phyloP scores from a whole-genome alignment of 2,888 invertebrate genomes.

The Papilio demoleus region DNA sequence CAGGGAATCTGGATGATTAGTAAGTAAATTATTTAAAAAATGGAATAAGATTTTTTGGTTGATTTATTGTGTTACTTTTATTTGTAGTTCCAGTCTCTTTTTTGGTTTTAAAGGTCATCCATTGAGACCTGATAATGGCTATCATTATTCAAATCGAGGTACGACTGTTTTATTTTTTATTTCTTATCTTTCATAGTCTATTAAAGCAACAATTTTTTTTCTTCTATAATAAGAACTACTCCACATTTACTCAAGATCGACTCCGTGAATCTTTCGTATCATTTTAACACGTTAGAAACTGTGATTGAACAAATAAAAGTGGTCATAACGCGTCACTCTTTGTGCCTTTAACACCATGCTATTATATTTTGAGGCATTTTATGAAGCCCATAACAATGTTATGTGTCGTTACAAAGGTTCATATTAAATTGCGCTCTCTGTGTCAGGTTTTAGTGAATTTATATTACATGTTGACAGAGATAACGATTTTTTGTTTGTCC shows the following conservation, averaged over 20 bases:
- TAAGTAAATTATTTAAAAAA: background rate
- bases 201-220: too few species aligned
- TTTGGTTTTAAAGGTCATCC: too few species aligned
- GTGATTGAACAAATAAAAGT: conserved; percentile 29
- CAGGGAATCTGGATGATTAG: background rate
- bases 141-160: too few species aligned
- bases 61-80: too few species aligned
- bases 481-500: background rate
- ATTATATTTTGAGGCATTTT: conserved; percentile 34
- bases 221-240: background rate
- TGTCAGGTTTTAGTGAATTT: conserved; percentile 15
- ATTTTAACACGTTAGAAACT: conserved; percentile 17
- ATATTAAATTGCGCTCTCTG: conserved; percentile 21
- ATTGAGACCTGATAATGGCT: too few species aligned
- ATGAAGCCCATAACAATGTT: conserved; percentile 32
- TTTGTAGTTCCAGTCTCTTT: too few species aligned
- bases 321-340: conserved; percentile 16
- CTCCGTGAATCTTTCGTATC: background rate
- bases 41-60: too few species aligned
- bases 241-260: background rate
- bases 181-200: too few species aligned
- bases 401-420: conserved; percentile 22
- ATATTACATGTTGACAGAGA: conserved; percentile 9
- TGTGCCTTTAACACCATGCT: conserved; percentile 10
- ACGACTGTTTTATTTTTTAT: too few species aligned